Evolutionary conservation across 2,113 vertebrate species (phyloP).

Genomic region (Monopterus albus): DNA sequence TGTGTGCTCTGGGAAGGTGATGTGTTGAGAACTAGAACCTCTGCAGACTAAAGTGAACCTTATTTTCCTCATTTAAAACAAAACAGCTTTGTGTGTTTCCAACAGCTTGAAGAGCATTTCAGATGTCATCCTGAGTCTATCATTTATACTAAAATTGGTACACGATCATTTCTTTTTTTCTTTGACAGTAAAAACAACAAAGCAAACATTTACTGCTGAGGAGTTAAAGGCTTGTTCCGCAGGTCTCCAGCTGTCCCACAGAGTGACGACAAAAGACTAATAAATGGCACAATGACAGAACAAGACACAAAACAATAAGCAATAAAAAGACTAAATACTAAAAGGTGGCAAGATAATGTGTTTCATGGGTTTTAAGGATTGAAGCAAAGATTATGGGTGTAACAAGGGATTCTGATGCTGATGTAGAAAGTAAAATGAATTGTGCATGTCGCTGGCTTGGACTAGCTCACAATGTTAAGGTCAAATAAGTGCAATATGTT

Average conservation of each 20-base stretch:
- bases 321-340: background rate
- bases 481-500: too few relatives aligned
- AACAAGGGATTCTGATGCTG: too few relatives aligned
- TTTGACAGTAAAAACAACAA: slow-evolving; percentile 6
- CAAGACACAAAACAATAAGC: background rate
- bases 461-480: too few relatives aligned
- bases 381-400: too few relatives aligned
- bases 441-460: too few relatives aligned
- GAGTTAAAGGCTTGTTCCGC: slow-evolving; percentile 1
- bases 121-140: background rate
- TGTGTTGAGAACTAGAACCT: background rate
- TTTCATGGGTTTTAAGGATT: too few relatives aligned
- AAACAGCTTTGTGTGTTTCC: too few relatives aligned
- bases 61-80: background rate
- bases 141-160: slow-evolving; percentile 14
- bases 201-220: slow-evolving; percentile 21
- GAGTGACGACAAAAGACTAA: slow-evolving; percentile 21
- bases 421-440: too few relatives aligned
- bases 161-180: background rate
- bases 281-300: slow-evolving; percentile 21
- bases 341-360: too few relatives aligned
- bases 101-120: background rate
- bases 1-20: too few relatives aligned
- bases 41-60: background rate
- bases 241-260: background rate